Percentiles rank a stretch among this genome's conserved stretches.
Evolutionary conservation across 2,113 vertebrate species (phyloP).

Genomic region (Rostratula benghalensis): DNA sequence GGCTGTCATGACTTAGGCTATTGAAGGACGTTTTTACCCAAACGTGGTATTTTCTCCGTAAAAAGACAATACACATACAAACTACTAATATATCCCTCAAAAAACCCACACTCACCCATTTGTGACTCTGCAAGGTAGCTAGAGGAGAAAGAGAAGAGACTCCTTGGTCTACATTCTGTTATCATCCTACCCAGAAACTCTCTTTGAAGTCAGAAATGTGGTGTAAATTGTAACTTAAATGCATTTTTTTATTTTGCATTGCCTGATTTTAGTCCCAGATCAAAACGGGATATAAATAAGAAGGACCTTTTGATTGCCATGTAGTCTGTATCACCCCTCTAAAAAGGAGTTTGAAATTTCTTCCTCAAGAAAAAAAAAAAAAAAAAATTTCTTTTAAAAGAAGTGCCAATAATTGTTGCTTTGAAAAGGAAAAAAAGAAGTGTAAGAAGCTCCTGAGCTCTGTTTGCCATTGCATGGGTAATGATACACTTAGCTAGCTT

Average conservation of each 20-base stretch:
- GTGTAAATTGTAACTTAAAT: background rate
- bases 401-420: constrained; percentile 29
- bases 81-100: background rate
- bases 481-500: constrained; percentile 22
- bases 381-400: constrained; percentile 17
- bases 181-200: background rate
- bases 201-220: background rate
- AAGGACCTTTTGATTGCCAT: background rate
- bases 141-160: background rate
- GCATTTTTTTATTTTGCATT: background rate
- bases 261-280: background rate
- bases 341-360: constrained; percentile 29
- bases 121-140: background rate
- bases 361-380: constrained; percentile 10
- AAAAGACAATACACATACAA: background rate
- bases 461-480: constrained; percentile 12
- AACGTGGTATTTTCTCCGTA: background rate
- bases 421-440: background rate
- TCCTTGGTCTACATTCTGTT: background rate
- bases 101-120: background rate
- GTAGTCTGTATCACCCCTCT: background rate
- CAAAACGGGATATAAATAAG: background rate
- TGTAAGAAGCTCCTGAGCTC: background rate
- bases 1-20: background rate
- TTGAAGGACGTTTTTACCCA: background rate